Evolutionary conservation across 1,140 invertebrate genomes (phyloP).

Genomic region (Bombus vancouverensis): DNA sequence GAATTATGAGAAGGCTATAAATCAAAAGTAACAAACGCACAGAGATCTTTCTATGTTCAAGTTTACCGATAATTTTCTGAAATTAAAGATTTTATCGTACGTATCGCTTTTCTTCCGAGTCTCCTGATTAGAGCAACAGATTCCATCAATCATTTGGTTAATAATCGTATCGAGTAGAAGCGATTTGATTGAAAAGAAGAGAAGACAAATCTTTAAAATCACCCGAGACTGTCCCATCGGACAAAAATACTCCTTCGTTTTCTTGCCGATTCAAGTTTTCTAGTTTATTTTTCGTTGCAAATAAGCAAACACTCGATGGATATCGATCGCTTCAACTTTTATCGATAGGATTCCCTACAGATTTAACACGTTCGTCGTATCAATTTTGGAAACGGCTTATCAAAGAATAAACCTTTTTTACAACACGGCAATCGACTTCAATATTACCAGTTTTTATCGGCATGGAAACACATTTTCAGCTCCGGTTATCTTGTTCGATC

Average conservation of each 20-base stretch:
- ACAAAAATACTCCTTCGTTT: not conserved
- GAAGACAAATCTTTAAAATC: no score
- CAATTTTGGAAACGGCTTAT: not conserved
- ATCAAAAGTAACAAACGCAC: not conserved
- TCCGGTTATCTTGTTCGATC: not conserved
- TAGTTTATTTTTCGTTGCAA: not conserved
- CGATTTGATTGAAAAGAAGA: no score
- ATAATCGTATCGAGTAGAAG: no score
- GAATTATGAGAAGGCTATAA: not conserved
- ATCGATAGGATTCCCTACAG: not conserved
- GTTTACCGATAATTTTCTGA: no score
- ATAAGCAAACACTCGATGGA: not conserved
- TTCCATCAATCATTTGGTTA: no score
- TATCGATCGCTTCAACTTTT: not conserved
- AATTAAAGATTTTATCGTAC: no score
- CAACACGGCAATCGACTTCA: no score
- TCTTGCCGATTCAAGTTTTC: not conserved
- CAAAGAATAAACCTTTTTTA: not conserved
- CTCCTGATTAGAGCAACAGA: no score
- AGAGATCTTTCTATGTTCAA: no score
- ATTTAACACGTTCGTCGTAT: not conserved
- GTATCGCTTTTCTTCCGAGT: no score
- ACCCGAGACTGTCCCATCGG: no score
- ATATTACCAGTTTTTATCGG: slow-evolving; percentile 9
- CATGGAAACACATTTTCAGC: slow-evolving; percentile 4